phyloP scores from a whole-genome alignment of 2,888 invertebrate genomes.

The Bedellia somnulentella region DNA sequence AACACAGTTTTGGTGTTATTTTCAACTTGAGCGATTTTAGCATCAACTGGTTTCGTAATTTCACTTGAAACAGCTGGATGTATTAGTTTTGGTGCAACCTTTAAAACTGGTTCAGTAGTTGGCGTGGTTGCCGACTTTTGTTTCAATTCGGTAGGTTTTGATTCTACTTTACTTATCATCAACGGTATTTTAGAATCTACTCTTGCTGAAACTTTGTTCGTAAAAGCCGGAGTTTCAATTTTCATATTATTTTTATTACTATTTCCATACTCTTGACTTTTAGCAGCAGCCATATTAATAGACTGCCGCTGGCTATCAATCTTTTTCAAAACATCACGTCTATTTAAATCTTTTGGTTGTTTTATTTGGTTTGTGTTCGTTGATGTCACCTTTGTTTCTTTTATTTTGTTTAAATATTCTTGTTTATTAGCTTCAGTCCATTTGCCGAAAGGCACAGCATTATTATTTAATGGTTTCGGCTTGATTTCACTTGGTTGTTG shows the following conservation, averaged over 20 bases:
- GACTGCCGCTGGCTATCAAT: conserved; percentile 40
- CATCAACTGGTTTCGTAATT: no score
- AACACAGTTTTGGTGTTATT: no score
- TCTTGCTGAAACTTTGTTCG: no score
- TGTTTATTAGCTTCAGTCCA: conserved; percentile 51
- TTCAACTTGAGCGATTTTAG: no score
- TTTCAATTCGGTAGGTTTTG: no score
- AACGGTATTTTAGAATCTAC: no score
- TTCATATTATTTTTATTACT: conserved; percentile 22
- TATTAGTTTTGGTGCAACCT: no score
- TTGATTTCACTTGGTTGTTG: conserved; percentile 5
- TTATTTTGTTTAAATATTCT: conserved; percentile 44
- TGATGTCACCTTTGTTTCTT: conserved; percentile 30
- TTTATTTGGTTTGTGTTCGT: conserved; percentile 40
- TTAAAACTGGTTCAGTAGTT: no score
- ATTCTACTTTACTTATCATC: no score
- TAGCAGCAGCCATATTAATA: conserved; percentile 17
- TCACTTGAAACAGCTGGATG: no score
- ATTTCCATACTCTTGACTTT: conserved; percentile 19
- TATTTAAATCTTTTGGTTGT: conserved; percentile 46
- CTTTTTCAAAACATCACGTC: conserved; percentile 44
- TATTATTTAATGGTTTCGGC: conserved; percentile 22
- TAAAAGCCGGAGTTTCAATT: conserved; percentile 24
- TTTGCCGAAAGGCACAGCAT: conserved; percentile 45
- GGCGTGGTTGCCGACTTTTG: no score